These are phyloP conservation scores for Microcebus lehilahytsara DNA, from an alignment of 2,113 vertebrate species.

Conservation along the genomic window DNA sequence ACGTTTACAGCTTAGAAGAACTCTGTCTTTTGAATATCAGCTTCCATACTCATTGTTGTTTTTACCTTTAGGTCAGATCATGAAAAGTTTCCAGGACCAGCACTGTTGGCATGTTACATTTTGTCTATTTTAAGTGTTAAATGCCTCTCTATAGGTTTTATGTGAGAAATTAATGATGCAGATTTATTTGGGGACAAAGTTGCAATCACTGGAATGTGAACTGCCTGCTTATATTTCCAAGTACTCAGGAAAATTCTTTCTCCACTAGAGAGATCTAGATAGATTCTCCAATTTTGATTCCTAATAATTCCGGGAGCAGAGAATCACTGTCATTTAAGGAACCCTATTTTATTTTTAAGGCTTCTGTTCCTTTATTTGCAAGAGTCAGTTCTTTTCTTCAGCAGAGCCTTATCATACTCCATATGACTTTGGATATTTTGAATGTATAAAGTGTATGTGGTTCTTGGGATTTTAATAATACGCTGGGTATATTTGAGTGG, in stretches of 20 bases:
- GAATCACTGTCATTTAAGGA: neutral
- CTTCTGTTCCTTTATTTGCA: neutral
- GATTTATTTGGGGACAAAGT: neutral
- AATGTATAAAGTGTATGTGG: neutral
- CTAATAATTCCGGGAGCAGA: neutral
- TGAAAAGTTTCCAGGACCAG: neutral
- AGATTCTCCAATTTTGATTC: neutral
- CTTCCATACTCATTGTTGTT: neutral
- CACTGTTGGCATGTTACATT: neutral
- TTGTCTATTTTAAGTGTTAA: neutral
- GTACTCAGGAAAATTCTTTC: neutral
- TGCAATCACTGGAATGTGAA: neutral
- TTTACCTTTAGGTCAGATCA: neutral
- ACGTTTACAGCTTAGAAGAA: neutral
- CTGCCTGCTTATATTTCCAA: neutral
- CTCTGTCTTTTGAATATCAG: constrained; percentile 4
- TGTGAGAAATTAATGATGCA: neutral
- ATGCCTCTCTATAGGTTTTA: neutral
- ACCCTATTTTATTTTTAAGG: neutral
- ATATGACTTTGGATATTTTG: neutral
- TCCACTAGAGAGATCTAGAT: neutral
- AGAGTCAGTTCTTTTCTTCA: neutral
- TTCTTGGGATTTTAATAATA: neutral
- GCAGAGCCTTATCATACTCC: neutral
- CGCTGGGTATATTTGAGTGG: neutral